These are phyloP conservation scores for Drosophila arawakana DNA, from an alignment of 1,140 invertebrate species.

Conservation along the genomic window DNA sequence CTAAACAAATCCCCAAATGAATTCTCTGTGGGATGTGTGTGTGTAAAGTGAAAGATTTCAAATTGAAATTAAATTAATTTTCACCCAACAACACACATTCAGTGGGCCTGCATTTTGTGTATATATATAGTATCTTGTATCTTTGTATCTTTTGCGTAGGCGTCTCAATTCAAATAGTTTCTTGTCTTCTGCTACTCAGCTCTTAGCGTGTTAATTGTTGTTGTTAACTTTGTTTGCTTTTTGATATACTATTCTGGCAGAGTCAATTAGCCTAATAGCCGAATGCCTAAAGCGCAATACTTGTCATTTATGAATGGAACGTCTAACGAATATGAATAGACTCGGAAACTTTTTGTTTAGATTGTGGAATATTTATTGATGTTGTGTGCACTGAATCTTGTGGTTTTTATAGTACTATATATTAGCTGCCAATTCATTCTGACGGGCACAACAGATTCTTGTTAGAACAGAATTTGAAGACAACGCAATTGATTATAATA, in stretches of 20 bases:
- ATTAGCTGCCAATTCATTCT: constrained; percentile 2
- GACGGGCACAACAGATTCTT: constrained; percentile 1
- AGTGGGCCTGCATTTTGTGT: not conserved
- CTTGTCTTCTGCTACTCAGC: not conserved
- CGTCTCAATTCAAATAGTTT: constrained; percentile 13
- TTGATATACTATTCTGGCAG: constrained; percentile 8
- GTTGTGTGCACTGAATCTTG: not conserved
- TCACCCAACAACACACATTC: not conserved
- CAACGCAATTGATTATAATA: not conserved
- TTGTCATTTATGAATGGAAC: constrained; percentile 23
- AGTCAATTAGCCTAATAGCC: constrained; percentile 31
- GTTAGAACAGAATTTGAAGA: too few relatives aligned
- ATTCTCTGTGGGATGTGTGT: constrained; percentile 5
- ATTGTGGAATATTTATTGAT: constrained; percentile 25
- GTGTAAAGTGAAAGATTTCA: constrained; percentile 16
- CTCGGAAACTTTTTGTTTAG: constrained; percentile 18
- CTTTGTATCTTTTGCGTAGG: constrained; percentile 9
- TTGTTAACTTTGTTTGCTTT: constrained; percentile 3
- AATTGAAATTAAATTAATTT: constrained; percentile 50
- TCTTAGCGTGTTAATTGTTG: constrained; percentile 13
- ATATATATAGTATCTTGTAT: not conserved
- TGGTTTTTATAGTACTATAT: not conserved
- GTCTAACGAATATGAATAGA: constrained; percentile 2
- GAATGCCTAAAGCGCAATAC: constrained; percentile 17
- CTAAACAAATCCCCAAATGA: constrained; percentile 45